Base-by-base conservation (phyloP, 2,113 vertebrate genomes). In the Rhizomys pruinosus region DNA sequence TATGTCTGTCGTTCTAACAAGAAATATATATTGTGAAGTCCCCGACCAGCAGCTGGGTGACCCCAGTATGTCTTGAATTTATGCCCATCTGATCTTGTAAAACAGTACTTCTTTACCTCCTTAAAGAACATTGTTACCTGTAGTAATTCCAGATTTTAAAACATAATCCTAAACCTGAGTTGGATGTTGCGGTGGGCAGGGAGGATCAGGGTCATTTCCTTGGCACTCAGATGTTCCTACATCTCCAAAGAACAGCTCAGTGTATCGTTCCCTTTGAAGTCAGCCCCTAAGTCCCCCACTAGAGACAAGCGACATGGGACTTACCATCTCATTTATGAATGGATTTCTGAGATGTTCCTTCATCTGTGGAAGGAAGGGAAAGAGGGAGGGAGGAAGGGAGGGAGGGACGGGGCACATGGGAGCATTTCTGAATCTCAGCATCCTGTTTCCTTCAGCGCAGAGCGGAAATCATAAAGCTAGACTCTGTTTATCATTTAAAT, bases 1-100 rank as follows among this genome's bases (percentile, higher is more conserved):
- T 74, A 59, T 84, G 96, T 97, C 94, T 87, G 89, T 80, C 78
- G 55, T 94, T 95, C 93, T 96, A 71, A 96, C 42, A 12, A 89
- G 89, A 57, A 32, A n/a, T 93, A 76, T 94, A 61, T 74, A 74
- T 71, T 59, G 61, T 92, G 64, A 92, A 91, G 95, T 93, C 64
- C 88, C 93, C 89, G 87, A 95, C 90, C 79, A 95, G 97, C 66
- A 92, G 85, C 81, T 95, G 80, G 52, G 63, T 90, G 91, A 71
- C 37, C 39, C 42, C 74, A 52, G 73, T 63, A 85, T 93, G 68
- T 95, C 63, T 96, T 84, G 73, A 86, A 95, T 89, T 93, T 95
- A 86, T 19, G 84, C 93, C 66, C 85, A 81, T 84, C 88, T 29
- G 90, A 90, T 57, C 93, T 57, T 68, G 72, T 89, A 68, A 94